Base-by-base conservation (phyloP, 2,888 invertebrate genomes). In the Lithosia quadra region DNA sequence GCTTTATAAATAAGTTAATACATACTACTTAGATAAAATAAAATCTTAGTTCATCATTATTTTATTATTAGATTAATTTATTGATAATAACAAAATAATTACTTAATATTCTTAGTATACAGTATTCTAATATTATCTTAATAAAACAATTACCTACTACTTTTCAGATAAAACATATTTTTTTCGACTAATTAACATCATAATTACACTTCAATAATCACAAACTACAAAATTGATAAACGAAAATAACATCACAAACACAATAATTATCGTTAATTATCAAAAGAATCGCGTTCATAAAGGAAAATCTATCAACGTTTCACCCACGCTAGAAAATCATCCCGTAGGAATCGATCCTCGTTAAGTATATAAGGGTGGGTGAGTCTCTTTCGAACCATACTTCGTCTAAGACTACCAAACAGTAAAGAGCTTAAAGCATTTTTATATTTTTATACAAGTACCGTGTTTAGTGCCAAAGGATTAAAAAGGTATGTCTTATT, bases 371-470 rank as follows among this genome's bases (percentile, higher is more conserved):
- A 79, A 80, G 63, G 71, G 73, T 43, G 56, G 33, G 60, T 4
- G 56, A 61, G 55, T 65, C 53, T 62, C 68, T 43, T 69, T 33
- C 61, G 21, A n/a, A 53, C 11, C 75, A 72, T 79, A 79, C 68
- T 79, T 63, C 71, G 63, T 49, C 28, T 13, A 24, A 65, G 56
- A 63, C 80, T 61, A n/a, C 62, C 61, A 73, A 67, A 71, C 69
- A 21, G 71, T 53, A 10, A 63, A 68, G 24, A 79, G 61, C 77
- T 79, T 72, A 64, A 63, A 78, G 63, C 39, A 70, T 67, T 73
- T 78, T 79, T 77, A 68, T 77, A 75, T 69, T 75, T 79, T 73
- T 79, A 73, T 79, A 66, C 11, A 69, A 65, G 15, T 36, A 66
- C 71, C 55, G 68, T 77, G 76, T 65, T 69, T 56, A 72, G 80